A percentile compares a stretch with the other conserved stretches of the same genome.
These are phyloP conservation scores for Pangasianodon hypophthalmus DNA, from an alignment of 2,113 vertebrate genomes.

Conservation along the genomic window DNA sequence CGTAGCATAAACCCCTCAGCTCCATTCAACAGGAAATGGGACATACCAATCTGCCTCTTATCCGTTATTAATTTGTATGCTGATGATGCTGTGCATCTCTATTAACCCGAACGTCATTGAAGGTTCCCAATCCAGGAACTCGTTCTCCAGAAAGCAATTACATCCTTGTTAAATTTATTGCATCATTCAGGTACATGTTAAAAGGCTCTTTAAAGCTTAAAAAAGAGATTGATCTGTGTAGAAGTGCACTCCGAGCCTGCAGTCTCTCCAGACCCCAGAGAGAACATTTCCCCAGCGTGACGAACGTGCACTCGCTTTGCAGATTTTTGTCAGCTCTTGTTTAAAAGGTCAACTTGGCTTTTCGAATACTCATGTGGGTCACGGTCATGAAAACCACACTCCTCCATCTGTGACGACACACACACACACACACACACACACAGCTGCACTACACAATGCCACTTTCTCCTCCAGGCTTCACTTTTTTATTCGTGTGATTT, in stretches of 20 bases:
- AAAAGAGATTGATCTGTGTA: not conserved
- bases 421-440: not conserved
- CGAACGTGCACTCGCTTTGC: not conserved
- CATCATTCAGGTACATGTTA: not conserved
- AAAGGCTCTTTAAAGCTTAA: conserved; percentile 1
- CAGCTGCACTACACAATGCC: not conserved
- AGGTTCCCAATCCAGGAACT: not conserved
- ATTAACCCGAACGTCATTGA: not conserved
- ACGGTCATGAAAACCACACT: not conserved
- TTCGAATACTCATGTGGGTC: not conserved
- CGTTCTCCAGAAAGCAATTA: not conserved
- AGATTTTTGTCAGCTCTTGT: not conserved
- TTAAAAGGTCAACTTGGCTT: not conserved
- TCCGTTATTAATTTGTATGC: not conserved
- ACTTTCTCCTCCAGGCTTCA: not conserved
- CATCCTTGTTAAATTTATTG: not conserved
- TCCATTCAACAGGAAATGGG: not conserved
- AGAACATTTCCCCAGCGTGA: not conserved
- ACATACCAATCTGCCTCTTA: not conserved
- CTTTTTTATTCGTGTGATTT: not conserved
- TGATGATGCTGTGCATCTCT: not conserved
- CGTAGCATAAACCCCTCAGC: not conserved
- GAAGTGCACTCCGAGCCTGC: not conserved
- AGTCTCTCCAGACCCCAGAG: not conserved
- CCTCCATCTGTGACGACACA: not conserved